These are phyloP conservation scores for Chionis minor DNA, from an alignment of 2,113 vertebrate species.

Conservation along the genomic window DNA sequence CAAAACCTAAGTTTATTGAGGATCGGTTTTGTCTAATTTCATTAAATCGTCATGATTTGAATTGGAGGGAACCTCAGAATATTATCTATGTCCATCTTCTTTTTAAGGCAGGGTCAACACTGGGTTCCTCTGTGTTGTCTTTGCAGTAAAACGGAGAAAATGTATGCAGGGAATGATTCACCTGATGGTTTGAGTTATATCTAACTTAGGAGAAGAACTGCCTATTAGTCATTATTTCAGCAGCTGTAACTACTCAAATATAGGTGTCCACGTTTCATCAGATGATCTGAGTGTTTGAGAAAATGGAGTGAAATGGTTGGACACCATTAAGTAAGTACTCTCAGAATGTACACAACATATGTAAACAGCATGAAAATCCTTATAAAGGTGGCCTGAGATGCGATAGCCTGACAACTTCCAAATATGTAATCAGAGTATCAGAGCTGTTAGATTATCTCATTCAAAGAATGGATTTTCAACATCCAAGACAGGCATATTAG, in stretches of 20 bases:
- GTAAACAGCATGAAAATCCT: accelerated
- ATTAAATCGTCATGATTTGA: background rate
- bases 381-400: background rate
- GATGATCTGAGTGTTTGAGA: background rate
- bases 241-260: background rate
- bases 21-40: background rate
- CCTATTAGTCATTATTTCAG: background rate
- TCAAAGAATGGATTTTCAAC: background rate
- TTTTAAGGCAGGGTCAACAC: background rate
- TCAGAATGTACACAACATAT: background rate
- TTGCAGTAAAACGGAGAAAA: background rate
- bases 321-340: background rate
- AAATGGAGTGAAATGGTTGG: background rate
- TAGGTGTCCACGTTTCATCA: background rate
- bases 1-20: background rate
- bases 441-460: background rate
- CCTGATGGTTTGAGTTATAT: background rate
- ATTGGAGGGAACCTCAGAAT: background rate
- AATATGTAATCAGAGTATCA: background rate
- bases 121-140: background rate
- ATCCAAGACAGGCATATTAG: background rate
- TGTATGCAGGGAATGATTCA: background rate
- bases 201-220: background rate
- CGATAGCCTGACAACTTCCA: background rate
- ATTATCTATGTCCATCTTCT: background rate